Evolutionary conservation across 2,888 invertebrate species (phyloP).

Genomic region (Cataglyphis altisquamis): DNA sequence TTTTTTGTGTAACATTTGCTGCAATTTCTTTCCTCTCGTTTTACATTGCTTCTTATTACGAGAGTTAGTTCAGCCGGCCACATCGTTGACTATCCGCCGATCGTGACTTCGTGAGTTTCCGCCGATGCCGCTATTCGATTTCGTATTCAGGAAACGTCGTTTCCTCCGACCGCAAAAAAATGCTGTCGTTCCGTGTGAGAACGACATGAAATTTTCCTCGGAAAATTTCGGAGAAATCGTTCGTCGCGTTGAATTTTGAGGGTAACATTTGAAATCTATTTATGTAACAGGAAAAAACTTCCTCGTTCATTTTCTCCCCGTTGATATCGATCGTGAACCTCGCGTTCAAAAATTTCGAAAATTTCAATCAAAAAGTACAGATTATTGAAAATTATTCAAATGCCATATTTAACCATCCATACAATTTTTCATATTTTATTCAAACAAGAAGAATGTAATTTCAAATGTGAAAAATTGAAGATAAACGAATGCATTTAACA

Average conservation of each 20-base stretch:
- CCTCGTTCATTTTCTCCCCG: background rate
- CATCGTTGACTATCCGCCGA: constrained; percentile 35
- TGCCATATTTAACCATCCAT: no score
- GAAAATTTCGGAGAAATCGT: constrained; percentile 8
- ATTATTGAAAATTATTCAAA: background rate
- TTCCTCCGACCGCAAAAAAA: constrained; percentile 70
- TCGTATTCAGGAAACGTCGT: constrained; percentile 71
- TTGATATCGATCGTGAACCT: background rate
- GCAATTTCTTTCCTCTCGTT: background rate
- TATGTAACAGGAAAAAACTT: background rate
- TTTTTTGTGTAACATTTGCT: background rate
- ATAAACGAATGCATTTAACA: background rate
- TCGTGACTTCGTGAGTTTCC: constrained; percentile 63
- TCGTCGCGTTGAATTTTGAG: background rate
- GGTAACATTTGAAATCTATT: background rate
- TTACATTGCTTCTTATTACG: constrained; percentile 3
- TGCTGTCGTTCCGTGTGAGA: constrained; percentile 10
- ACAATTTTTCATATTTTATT: background rate
- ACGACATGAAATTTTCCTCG: constrained; percentile 21
- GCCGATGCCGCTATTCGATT: constrained; percentile 69
- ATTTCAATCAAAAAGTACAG: background rate
- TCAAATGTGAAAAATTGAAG: background rate
- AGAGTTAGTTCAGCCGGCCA: constrained; percentile 15
- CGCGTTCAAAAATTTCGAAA: background rate
- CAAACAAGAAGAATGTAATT: background rate